These are phyloP conservation scores for Drosophila limbata DNA, from an alignment of 2,888 invertebrate species.

Conservation along the genomic window DNA sequence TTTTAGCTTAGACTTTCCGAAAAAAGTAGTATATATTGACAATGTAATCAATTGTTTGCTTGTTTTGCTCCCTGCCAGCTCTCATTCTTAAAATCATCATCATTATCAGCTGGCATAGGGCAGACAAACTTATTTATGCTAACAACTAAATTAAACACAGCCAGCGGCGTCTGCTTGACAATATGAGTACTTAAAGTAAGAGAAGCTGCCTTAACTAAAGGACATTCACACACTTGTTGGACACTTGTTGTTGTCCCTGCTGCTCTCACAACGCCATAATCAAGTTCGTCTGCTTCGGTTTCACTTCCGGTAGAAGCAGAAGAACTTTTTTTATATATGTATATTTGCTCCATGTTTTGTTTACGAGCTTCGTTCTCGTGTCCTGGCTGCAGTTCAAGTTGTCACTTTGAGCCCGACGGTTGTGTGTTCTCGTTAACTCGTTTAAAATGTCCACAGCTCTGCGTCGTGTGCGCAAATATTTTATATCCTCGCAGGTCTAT, in stretches of 20 bases:
- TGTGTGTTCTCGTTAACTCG: conserved; percentile 21
- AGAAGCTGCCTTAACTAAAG: conserved; percentile 26
- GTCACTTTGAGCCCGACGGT: conserved; percentile 51
- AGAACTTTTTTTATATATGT: background rate
- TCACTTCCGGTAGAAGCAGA: conserved; percentile 11
- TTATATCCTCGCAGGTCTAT: conserved; percentile 82
- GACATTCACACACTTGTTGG: conserved; percentile 50
- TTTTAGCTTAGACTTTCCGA: too few species aligned
- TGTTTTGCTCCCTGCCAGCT: too few species aligned
- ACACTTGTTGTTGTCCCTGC: conserved; percentile 23
- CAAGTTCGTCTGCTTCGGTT: conserved; percentile 50
- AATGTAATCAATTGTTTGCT: too few species aligned
- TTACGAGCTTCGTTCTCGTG: conserved; percentile 11
- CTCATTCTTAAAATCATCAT: background rate
- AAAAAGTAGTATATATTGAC: too few species aligned
- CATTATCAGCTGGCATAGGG: background rate
- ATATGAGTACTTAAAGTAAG: background rate
- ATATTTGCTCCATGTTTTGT: conserved; percentile 3
- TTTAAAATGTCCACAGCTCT: conserved; percentile 57
- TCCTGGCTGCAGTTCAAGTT: conserved; percentile 63
- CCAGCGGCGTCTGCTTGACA: conserved; percentile 31
- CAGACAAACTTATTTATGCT: conserved; percentile 29
- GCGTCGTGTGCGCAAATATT: conserved; percentile 77
- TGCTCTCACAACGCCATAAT: conserved; percentile 31
- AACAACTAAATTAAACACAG: conserved; percentile 26